These are phyloP conservation scores for Nudaria mundana DNA, from an alignment of 2,888 invertebrate genomes.

Conservation along the genomic window DNA sequence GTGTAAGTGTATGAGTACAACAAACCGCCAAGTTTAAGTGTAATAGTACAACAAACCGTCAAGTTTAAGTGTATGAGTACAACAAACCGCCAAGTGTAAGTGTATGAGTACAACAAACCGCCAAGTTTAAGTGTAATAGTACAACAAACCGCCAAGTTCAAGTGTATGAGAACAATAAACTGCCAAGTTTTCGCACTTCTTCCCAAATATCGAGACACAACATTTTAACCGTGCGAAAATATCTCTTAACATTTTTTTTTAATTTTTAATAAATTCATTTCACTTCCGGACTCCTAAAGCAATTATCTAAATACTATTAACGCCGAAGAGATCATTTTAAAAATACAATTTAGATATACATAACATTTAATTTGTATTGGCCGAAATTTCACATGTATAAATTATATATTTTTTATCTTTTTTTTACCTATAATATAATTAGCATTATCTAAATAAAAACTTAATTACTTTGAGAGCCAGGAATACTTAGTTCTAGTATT, in stretches of 20 bases:
- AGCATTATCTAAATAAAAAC: conserved; percentile 68
- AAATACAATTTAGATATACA: conserved; percentile 79
- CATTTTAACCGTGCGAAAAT: conserved; percentile 79
- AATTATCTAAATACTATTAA: conserved; percentile 70
- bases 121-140: too few relatives aligned
- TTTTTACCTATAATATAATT: conserved; percentile 50
- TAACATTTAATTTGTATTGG: conserved; percentile 74
- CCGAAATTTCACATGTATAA: conserved; percentile 71
- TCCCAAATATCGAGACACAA: conserved; percentile 58
- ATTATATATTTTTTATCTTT: conserved; percentile 59
- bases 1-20: too few relatives aligned
- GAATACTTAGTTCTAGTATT: conserved; percentile 70
- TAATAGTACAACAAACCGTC: too few relatives aligned
- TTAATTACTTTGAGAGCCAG: conserved; percentile 81
- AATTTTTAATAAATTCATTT: conserved; percentile 77
- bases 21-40: too few relatives aligned
- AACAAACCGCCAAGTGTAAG: too few relatives aligned
- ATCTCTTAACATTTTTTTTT: conserved; percentile 71
- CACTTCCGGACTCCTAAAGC: conserved; percentile 79
- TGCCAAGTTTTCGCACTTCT: conserved; percentile 37
- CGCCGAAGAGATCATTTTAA: conserved; percentile 79
- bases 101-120: too few relatives aligned
- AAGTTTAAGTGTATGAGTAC: too few relatives aligned
- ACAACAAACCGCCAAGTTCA: too few relatives aligned
- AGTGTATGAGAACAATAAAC: too few relatives aligned